Evolutionary conservation across 92 coral and sea anemone species (phyloP), one percentile per base, ranked within the genome.

Genomic region (Phenganax marumi): DNA sequence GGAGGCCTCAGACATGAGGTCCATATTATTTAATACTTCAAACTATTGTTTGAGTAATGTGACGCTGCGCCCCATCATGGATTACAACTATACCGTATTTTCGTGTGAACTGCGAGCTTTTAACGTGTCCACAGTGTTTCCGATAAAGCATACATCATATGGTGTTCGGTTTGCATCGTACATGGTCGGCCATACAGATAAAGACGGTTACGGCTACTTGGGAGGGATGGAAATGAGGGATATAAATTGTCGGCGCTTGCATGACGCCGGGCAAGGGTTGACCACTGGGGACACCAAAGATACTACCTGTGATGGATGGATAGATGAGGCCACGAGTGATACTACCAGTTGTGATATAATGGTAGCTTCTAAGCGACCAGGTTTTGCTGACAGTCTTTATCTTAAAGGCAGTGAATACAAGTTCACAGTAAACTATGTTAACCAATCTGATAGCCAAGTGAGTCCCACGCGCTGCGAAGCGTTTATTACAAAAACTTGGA

Each of bases 251-350:
- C n/a, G 10, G 4, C 82, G 82, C 17, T 33, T 77, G 86, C 0
- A 91, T 91, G 57, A 80, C 83, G 33, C 76, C 84, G 10, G 97
- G 90, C 63, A 91, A 93, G 25, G 97, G 91, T 48, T 93, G 43
- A 33, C 5, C 43, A 33, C 5, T 33, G 43, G 43, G 43, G 43
- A 33, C 5, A 33, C 3, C 43, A 33, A 33, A 5, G 43, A 33
- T 33, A 33, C 43, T 33, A 33, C 5, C 43, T 33, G 97, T 51
- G 97, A 93, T 60, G 90, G 89, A 12, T 17, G 22, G 46, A 89
- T 89, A 19, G 93, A 91, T 76, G 95, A 91, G 72, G 93, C 91
- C 70, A 76, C 83, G 19, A 70, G 50, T 22, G 88, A 93, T 66
- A 64, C 26, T 0, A 64, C 70, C 21, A 64, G 70, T 7, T 64